Percentiles rank a stretch among this genome's conserved stretches.
These are phyloP conservation scores for Synanthedon tipuliformis DNA, from an alignment of 2,888 invertebrate genomes.

Conservation along the genomic window DNA sequence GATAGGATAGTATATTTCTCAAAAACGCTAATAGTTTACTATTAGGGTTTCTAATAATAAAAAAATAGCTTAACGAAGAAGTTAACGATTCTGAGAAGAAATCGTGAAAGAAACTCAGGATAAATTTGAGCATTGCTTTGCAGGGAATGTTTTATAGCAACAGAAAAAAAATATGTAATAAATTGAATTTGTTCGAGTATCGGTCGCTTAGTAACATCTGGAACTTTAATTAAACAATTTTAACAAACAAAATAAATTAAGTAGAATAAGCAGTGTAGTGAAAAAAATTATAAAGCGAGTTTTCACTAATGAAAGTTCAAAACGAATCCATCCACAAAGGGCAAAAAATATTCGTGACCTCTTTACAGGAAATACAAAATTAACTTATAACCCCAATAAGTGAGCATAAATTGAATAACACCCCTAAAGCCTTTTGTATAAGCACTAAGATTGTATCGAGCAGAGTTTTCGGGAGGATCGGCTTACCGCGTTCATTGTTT, in stretches of 20 bases:
- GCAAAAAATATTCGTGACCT: conserved; percentile 50
- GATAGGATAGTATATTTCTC: too few species aligned
- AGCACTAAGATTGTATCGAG: conserved; percentile 12
- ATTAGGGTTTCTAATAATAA: too few species aligned
- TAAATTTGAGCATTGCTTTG: too few species aligned
- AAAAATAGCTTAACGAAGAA: too few species aligned
- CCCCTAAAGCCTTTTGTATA: conserved; percentile 12
- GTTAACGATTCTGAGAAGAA: too few species aligned
- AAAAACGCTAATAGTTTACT: too few species aligned
- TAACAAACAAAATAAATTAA: conserved; percentile 32
- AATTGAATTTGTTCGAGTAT: too few species aligned
- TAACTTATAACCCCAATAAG: conserved; percentile 12
- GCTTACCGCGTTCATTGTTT: conserved; percentile 13
- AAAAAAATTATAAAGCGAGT: conserved; percentile 44
- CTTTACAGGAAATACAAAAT: conserved; percentile 49
- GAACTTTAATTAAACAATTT: conserved; percentile 34
- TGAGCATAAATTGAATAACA: conserved; percentile 8
- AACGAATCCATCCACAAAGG: conserved; percentile 58
- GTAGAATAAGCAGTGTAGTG: conserved; percentile 13
- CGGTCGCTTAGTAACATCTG: neutral
- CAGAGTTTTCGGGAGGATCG: conserved; percentile 4
- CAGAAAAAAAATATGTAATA: too few species aligned
- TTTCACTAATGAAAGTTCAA: conserved; percentile 67
- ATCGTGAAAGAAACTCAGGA: too few species aligned
- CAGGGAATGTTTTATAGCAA: too few species aligned